A percentile compares a stretch with the other conserved stretches of the same genome.
Evolutionary conservation across 2,888 invertebrate genomes (phyloP).

Genomic region (Eustalomyia histrio): DNA sequence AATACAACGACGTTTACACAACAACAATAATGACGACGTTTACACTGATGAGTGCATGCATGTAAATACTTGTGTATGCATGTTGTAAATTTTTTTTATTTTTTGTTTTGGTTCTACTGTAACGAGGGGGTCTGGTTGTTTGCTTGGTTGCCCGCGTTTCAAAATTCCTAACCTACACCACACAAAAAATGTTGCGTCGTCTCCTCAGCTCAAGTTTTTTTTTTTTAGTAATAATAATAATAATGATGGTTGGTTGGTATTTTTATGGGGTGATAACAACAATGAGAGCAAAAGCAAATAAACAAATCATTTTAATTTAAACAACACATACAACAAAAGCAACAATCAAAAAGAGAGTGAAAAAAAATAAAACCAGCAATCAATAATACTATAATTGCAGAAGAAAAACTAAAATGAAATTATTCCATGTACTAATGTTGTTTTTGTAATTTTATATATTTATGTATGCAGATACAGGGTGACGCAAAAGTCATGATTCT

Average conservation of each 20-base stretch:
- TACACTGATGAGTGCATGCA: neutral
- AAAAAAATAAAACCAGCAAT: neutral
- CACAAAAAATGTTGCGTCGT: conserved; percentile 63
- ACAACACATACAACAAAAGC: neutral
- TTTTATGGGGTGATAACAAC: conserved; percentile 56
- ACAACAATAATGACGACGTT: conserved; percentile 11
- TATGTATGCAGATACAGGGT: too few relatives aligned
- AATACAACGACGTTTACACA: conserved; percentile 24
- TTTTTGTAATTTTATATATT: too few relatives aligned
- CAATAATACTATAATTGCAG: conserved; percentile 10
- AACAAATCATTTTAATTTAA: conserved; percentile 56
- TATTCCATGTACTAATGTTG: neutral
- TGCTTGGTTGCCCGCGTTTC: conserved; percentile 37
- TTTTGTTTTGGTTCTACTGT: conserved; percentile 1
- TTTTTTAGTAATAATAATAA: conserved; percentile 28
- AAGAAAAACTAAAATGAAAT: neutral
- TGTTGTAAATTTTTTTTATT: neutral
- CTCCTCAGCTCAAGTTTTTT: conserved; percentile 42
- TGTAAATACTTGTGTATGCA: conserved; percentile 1
- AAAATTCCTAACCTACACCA: conserved; percentile 69
- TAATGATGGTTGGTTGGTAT: conserved; percentile 47
- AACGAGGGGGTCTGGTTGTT: conserved; percentile 34
- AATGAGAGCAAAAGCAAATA: conserved; percentile 45
- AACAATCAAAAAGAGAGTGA: conserved; percentile 20
- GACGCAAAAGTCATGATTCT: too few relatives aligned